Evolutionary conservation across 37 sponge, comb jelly and placozoan species (phyloP).

Genomic region (Halisarca cf. caerulea): DNA sequence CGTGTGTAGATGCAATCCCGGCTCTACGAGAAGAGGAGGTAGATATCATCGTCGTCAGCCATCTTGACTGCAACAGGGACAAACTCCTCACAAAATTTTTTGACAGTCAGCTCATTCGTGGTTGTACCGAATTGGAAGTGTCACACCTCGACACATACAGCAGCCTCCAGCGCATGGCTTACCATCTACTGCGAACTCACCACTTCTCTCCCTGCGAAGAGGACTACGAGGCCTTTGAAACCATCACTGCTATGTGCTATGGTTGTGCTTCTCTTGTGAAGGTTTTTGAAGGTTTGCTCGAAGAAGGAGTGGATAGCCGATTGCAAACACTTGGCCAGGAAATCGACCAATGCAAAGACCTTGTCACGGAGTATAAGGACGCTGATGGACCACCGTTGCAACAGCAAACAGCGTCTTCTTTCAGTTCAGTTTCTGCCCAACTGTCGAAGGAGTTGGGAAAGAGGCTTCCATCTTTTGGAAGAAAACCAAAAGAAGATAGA

Average conservation of each 20-base stretch:
- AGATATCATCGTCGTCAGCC: background rate
- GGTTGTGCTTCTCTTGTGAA: conserved; percentile 1
- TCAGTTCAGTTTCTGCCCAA: no score
- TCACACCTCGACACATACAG: background rate
- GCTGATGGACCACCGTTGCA: no score
- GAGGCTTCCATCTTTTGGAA: background rate
- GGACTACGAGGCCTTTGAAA: conserved; percentile 1
- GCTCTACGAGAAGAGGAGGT: background rate
- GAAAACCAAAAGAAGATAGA: background rate
- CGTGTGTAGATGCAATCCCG: background rate
- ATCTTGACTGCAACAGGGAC: background rate
- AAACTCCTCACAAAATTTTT: background rate
- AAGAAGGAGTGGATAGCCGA: background rate
- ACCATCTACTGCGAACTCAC: background rate
- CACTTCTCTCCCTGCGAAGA: background rate
- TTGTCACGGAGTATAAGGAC: background rate
- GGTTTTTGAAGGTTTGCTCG: conserved; percentile 8
- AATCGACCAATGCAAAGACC: background rate
- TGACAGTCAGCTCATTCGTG: background rate
- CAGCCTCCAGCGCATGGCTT: conserved; percentile 4
- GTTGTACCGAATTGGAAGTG: background rate
- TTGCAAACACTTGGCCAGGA: background rate
- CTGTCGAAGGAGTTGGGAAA: background rate
- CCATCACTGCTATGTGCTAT: background rate
- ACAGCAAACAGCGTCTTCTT: no score